Percentiles rank a stretch among this genome's conserved stretches.
phyloP scores from a whole-genome alignment of 1,140 invertebrate genomes.

The Aphelenchoides fujianensis region DNA sequence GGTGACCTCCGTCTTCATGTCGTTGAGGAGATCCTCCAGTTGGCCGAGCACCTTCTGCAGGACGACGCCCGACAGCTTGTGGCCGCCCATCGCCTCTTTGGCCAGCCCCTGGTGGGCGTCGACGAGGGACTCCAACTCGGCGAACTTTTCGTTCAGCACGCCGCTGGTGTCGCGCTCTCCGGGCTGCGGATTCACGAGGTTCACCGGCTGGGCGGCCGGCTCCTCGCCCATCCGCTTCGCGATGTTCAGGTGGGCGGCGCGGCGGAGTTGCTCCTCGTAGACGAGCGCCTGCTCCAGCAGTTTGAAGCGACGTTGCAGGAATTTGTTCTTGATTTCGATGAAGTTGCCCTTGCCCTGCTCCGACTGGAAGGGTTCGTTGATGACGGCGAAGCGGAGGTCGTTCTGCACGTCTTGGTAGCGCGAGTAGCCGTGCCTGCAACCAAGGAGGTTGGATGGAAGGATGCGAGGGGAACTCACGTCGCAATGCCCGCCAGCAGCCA shows the following conservation, averaged over 20 bases:
- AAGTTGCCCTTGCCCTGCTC: slow-evolving; percentile 97
- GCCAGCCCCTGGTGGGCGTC: slow-evolving; percentile 90
- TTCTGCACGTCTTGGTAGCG: slow-evolving; percentile 99
- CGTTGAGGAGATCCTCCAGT: slow-evolving; percentile 91
- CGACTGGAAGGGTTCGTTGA: slow-evolving; percentile 99
- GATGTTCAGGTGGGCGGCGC: slow-evolving; percentile 95
- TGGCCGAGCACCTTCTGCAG: slow-evolving; percentile 97
- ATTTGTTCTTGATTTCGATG: slow-evolving; percentile 98
- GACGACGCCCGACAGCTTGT: slow-evolving; percentile 96
- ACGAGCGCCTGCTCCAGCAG: slow-evolving; percentile 94
- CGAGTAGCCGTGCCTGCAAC: slow-evolving; percentile 81
- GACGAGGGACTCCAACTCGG: slow-evolving; percentile 83
- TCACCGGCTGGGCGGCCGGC: slow-evolving; percentile 72
- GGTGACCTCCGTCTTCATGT: slow-evolving; percentile 99
- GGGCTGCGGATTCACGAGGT: slow-evolving; percentile 23
- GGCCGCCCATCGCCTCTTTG: slow-evolving; percentile 87
- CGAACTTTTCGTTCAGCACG: slow-evolving; percentile 67
- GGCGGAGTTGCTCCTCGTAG: slow-evolving; percentile 93
- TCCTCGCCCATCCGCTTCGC: slow-evolving; percentile 93
- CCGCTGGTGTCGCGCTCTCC: slow-evolving; percentile 21
- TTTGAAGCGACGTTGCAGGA: slow-evolving; percentile 94
- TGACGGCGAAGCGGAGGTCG: slow-evolving; percentile 90
- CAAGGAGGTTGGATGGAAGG: slow-evolving; percentile 9
- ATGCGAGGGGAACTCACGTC: slow-evolving; percentile 66
- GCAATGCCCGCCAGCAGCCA: slow-evolving; percentile 98